Evolutionary conservation across 2,888 invertebrate genomes (phyloP).

Genomic region (Chymomyza procnemis): DNA sequence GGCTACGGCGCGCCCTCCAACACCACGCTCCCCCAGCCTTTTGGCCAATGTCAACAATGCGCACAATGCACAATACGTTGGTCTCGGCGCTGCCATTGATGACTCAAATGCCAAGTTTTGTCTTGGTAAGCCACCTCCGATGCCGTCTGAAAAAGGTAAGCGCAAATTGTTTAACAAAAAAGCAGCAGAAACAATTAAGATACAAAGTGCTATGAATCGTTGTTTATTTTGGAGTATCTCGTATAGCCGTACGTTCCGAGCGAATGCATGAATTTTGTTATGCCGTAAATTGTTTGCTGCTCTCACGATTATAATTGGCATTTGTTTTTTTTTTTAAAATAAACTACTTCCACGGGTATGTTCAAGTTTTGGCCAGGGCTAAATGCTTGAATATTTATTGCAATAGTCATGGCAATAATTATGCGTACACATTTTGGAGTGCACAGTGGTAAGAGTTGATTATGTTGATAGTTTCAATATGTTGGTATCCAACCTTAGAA

Average conservation of each 20-base stretch:
- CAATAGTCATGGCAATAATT: constrained; percentile 51
- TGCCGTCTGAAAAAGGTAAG: constrained; percentile 71
- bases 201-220: neutral
- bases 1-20: constrained; percentile 18
- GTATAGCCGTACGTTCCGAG: constrained; percentile 12
- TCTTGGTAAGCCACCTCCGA: constrained; percentile 67
- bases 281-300: constrained; percentile 33
- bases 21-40: neutral
- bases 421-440: constrained; percentile 3
- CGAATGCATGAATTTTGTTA: constrained; percentile 33
- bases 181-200: neutral
- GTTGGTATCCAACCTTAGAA: too few species aligned
- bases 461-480: neutral
- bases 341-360: constrained; percentile 33
- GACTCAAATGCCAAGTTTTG: constrained; percentile 71
- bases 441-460: constrained; percentile 48
- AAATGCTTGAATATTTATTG: constrained; percentile 65
- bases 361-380: constrained; percentile 51
- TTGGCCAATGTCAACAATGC: constrained; percentile 27
- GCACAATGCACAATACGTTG: constrained; percentile 36
- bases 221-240: neutral
- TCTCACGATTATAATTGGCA: constrained; percentile 53
- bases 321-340: constrained; percentile 62
- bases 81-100: constrained; percentile 69
- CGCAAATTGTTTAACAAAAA: neutral